Evolutionary conservation across 1,140 invertebrate genomes (phyloP).

Genomic region (Cherax destructor): DNA sequence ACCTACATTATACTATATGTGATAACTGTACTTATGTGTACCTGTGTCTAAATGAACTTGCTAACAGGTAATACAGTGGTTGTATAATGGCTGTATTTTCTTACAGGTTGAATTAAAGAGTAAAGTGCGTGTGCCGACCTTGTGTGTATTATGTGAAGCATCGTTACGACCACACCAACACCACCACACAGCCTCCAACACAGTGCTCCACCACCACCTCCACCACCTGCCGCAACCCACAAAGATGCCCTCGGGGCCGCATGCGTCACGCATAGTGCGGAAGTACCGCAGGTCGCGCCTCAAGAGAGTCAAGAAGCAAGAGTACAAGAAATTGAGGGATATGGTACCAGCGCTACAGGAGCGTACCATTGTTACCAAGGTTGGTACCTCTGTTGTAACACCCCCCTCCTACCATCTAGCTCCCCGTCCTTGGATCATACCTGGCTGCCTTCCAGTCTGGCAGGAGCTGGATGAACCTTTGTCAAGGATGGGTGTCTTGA

Average conservation of each 20-base stretch:
- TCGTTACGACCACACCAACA: background rate
- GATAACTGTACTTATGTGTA: no score
- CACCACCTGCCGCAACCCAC: background rate
- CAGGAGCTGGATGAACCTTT: no score
- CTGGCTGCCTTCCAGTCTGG: no score
- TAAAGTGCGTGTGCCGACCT: conserved; percentile 25
- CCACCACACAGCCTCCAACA: background rate
- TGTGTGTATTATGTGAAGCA: conserved; percentile 32
- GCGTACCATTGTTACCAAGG: conserved; percentile 73
- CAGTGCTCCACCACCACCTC: conserved; percentile 8
- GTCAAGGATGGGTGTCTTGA: no score
- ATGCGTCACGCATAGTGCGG: conserved; percentile 48
- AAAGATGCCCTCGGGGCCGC: conserved; percentile 45
- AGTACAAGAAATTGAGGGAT: conserved; percentile 72
- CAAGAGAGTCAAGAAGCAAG: conserved; percentile 60
- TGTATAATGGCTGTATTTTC: background rate
- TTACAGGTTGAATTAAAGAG: conserved; percentile 47
- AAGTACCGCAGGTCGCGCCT: conserved; percentile 52
- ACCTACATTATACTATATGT: no score
- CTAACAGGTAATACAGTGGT: no score
- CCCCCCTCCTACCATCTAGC: background rate
- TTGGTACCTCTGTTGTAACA: background rate
- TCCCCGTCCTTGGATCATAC: background rate
- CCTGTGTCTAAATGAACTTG: no score
- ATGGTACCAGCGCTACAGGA: conserved; percentile 73